Base-by-base conservation (phyloP, 2,888 invertebrate genomes). In the Diarsia mendica region DNA sequence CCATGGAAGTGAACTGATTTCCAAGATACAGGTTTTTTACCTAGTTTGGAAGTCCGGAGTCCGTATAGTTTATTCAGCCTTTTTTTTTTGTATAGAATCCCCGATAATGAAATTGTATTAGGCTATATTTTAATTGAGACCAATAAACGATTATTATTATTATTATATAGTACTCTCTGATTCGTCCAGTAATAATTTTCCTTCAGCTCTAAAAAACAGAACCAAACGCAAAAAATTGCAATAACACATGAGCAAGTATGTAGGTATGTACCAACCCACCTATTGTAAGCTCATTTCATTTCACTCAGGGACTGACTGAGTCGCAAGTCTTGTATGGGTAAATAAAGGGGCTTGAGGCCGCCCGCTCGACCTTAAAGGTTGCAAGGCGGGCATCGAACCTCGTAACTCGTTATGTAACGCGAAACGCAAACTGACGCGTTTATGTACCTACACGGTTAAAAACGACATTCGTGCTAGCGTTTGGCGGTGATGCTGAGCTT, bases 281-380 rank as follows among this genome's bases (percentile, higher is more conserved):
- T 78, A 79, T 82, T 87, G 83, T 83, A 76, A 86, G 77, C 80
- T 80, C 71, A 73, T 79, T 88, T 79, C 75, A 87, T 87, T 88
- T 79, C 77, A 78, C 73, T 82, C 79, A 83, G 85, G 86, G 89
- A 85, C 83, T 77, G 89, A 85, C 83, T 77, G 78, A 76, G 78
- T 81, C 80, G 83, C 85, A 84, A 87, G 87, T 83, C 88, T 86
- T 88, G 90, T 87, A 89, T 86, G 92, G 90, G 92, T 92, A 93
- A 92, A 91, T 90, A 92, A 85, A 87, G 86, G 88, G 91, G 90
- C 91, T 91, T 87, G 91, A 92, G 94, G 93, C 91, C 92, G 92
- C 83, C 84, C 84, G 86, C 89, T 89, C 95, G 95, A 95, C 95
- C 95, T 95, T 95, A 91, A 95, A 95, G 95, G 95, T 94, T 95